A percentile compares a stretch with the other conserved stretches of the same genome.
These are phyloP conservation scores for Atherix ibis DNA, from an alignment of 2,888 invertebrate species.

Conservation along the genomic window DNA sequence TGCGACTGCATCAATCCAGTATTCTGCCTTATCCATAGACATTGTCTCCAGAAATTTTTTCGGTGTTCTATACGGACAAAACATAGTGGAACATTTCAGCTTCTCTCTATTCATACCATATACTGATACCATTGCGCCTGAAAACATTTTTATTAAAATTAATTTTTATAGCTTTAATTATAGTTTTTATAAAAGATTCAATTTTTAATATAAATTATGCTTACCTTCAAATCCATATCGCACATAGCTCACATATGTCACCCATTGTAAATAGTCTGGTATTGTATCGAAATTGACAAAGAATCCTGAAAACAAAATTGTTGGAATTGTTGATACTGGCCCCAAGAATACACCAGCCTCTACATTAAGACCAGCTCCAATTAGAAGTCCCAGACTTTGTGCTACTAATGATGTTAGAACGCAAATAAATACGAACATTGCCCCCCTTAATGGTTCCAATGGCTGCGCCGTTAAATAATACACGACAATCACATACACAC, in stretches of 20 bases:
- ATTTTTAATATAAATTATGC: constrained; percentile 2
- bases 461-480: constrained; percentile 95
- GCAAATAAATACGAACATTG: constrained; percentile 32
- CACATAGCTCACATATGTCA: constrained; percentile 81
- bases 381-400: constrained; percentile 79
- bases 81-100: constrained; percentile 64
- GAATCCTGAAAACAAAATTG: constrained; percentile 86
- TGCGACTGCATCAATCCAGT: constrained; percentile 74
- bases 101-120: constrained; percentile 74
- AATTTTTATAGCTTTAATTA: background rate
- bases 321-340: constrained; percentile 81
- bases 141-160: constrained; percentile 1
- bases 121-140: constrained; percentile 70
- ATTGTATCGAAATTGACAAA: constrained; percentile 86
- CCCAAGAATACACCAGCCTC: constrained; percentile 67
- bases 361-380: constrained; percentile 81
- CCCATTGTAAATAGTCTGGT: constrained; percentile 74
- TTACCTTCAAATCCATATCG: constrained; percentile 77
- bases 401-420: constrained; percentile 81
- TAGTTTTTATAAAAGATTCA: background rate
- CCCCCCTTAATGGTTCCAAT: constrained; percentile 60
- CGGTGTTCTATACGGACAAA: constrained; percentile 71
- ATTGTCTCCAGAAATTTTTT: constrained; percentile 71
- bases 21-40: constrained; percentile 62
- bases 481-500: constrained; percentile 75